Conservation (phyloP, 2,113 vertebrate species). For the Rhadina sibilatrix region DNA sequence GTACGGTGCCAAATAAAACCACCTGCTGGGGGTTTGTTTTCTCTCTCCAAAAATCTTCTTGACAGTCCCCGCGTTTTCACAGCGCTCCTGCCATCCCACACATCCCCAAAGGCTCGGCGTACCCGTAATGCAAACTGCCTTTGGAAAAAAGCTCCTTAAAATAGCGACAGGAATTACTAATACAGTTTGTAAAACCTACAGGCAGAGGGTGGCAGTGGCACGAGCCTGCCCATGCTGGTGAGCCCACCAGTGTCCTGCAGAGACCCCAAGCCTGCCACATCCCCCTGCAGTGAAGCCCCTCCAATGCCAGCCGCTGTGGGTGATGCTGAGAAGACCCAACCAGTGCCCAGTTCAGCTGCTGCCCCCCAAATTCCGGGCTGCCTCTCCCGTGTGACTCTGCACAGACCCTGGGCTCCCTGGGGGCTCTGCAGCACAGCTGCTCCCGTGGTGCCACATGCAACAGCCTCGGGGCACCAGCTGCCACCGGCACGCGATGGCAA, state of each 20-base stretch:
- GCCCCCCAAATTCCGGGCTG: not conserved
- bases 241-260: not conserved
- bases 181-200: not conserved
- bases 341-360: not conserved
- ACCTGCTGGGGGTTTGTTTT: constrained; percentile 10
- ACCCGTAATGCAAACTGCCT: not conserved
- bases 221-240: not conserved
- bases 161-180: not conserved
- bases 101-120: not conserved
- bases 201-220: not conserved
- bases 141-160: not conserved
- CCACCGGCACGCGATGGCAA: not conserved
- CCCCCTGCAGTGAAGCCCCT: not conserved
- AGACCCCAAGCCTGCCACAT: not conserved
- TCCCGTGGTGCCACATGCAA: not conserved
- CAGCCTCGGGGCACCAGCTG: not conserved
- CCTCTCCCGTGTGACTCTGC: not conserved
- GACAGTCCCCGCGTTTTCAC: not conserved
- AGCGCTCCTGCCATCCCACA: not conserved
- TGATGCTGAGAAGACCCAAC: rapidly evolving
- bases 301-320: rapidly evolving
- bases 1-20: not conserved
- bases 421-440: not conserved
- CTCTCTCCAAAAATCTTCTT: not conserved
- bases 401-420: not conserved